Percentiles rank a stretch among this genome's conserved stretches.
Conservation (phyloP, 2,113 vertebrate species). For the Leuciscus idus region DNA sequence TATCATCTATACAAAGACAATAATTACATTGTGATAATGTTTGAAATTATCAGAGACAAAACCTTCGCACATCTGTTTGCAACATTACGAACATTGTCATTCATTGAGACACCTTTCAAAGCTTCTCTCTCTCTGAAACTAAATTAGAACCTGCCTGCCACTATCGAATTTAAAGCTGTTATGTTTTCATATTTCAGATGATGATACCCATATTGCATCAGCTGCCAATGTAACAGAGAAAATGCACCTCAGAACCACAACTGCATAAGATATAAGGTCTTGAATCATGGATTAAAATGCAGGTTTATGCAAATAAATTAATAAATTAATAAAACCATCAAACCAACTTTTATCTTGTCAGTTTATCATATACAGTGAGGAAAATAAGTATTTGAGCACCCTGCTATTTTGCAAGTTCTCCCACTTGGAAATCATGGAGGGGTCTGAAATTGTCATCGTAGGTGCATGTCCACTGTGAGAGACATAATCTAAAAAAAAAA, state of each 20-base stretch:
- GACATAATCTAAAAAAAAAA: too few relatives aligned
- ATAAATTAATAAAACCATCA: too few relatives aligned
- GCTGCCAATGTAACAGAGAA: not conserved
- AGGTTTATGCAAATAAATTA: not conserved
- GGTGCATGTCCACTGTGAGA: too few relatives aligned
- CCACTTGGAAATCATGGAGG: too few relatives aligned
- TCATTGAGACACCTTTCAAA: not conserved
- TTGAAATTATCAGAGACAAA: slow-evolving; percentile 17
- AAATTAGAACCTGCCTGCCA: not conserved
- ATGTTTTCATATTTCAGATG: slow-evolving; percentile 12
- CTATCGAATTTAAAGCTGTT: not conserved
- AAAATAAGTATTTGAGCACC: too few relatives aligned
- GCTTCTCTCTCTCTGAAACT: not conserved
- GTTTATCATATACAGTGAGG: not conserved
- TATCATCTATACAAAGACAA: slow-evolving; percentile 6
- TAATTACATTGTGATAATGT: not conserved
- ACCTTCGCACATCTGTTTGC: not conserved
- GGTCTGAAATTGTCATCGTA: too few relatives aligned
- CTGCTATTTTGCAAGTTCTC: too few relatives aligned
- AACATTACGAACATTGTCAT: not conserved
- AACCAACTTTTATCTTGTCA: not conserved
- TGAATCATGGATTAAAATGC: not conserved
- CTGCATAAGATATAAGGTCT: too few relatives aligned
- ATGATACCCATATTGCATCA: not conserved
- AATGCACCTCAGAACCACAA: not conserved